Percentiles rank a stretch among this genome's conserved stretches.
Conservation (phyloP, 2,888 invertebrate species). For the Theristus sp. region DNA sequence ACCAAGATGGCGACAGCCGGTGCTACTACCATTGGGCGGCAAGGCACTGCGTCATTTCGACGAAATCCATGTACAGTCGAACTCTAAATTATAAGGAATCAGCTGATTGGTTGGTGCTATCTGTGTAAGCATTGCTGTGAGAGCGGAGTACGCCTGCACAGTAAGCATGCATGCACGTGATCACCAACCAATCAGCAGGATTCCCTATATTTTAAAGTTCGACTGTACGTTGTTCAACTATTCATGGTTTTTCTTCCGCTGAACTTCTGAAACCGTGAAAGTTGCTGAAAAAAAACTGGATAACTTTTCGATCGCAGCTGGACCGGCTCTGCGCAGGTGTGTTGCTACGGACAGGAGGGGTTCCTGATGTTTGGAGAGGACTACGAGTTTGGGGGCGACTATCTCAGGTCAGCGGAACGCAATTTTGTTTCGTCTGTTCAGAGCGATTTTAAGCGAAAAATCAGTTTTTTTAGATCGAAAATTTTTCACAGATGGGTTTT, state of each 20-base stretch:
- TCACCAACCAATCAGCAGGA: too few species aligned
- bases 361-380: conserved; percentile 80
- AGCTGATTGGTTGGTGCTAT: background rate
- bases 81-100: background rate
- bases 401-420: conserved; percentile 34
- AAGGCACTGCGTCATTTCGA: conserved; percentile 60
- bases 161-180: too few species aligned
- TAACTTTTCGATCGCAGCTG: conserved; percentile 10
- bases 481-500: too few species aligned
- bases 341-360: conserved; percentile 80
- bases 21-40: conserved; percentile 74
- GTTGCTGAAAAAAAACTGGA: background rate
- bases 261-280: background rate
- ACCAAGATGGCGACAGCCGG: conserved; percentile 65
- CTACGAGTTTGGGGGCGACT: conserved; percentile 42
- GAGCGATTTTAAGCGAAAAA: too few species aligned
- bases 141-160: too few species aligned
- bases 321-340: conserved; percentile 55
- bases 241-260: too few species aligned
- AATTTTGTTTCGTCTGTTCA: too few species aligned
- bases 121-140: background rate
- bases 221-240: too few species aligned
- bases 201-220: too few species aligned
- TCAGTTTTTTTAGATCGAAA: too few species aligned
- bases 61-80: background rate